Conservation (phyloP, 2,888 invertebrate species). For the Ethmia dodecea region DNA sequence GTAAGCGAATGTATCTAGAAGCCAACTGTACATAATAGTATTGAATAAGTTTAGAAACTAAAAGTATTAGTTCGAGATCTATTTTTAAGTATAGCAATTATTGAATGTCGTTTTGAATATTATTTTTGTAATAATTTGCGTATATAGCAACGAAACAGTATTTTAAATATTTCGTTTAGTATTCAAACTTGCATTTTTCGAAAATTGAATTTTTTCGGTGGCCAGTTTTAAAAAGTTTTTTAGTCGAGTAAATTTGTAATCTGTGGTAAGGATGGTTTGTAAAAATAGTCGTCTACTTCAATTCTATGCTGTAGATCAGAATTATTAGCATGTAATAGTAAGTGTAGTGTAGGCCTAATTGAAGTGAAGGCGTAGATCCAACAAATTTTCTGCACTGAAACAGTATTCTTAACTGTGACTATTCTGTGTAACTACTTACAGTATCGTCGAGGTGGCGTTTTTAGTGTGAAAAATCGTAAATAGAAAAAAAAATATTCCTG, state of each 20-base stretch:
- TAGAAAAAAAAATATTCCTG: too few relatives aligned
- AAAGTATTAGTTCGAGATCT: constrained; percentile 59
- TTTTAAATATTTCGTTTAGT: constrained; percentile 32
- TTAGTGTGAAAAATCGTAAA: too few relatives aligned
- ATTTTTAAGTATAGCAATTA: constrained; percentile 54
- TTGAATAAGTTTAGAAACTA: constrained; percentile 30
- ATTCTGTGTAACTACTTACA: too few relatives aligned
- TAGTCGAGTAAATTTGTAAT: constrained; percentile 34
- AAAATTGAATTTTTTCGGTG: constrained; percentile 31
- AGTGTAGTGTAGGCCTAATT: constrained; percentile 51
- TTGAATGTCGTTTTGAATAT: constrained; percentile 45
- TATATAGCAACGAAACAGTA: constrained; percentile 71
- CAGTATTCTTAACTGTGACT: too few relatives aligned
- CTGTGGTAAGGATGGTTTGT: constrained; percentile 51
- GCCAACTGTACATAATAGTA: neutral
- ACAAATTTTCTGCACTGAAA: neutral
- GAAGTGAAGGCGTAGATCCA: too few relatives aligned
- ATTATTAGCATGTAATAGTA: constrained; percentile 28
- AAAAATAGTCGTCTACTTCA: constrained; percentile 46
- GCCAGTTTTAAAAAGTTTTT: constrained; percentile 42
- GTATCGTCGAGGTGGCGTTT: too few relatives aligned
- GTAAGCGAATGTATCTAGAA: neutral
- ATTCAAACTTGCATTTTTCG: constrained; percentile 16
- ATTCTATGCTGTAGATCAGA: constrained; percentile 44
- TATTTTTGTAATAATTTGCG: constrained; percentile 59